Conservation (phyloP, 2,113 vertebrate species). For the Hemicordylus capensis region DNA sequence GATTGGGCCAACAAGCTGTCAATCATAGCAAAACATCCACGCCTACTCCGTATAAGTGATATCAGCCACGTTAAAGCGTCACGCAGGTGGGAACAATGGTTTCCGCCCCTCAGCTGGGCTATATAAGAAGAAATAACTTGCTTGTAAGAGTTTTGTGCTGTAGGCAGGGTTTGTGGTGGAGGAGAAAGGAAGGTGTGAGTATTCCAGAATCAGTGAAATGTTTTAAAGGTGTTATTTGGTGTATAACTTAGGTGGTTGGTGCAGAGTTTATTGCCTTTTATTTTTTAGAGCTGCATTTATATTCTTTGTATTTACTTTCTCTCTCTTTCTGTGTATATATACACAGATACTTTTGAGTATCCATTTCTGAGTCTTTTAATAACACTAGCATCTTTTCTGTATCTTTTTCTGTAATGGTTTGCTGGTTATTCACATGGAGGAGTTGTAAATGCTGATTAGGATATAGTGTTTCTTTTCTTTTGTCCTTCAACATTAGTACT, state of each 20-base stretch:
- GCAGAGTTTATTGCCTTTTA: neutral
- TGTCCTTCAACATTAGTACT: neutral
- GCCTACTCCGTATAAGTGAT: fast-evolving
- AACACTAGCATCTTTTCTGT: too few relatives aligned
- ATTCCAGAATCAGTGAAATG: too few relatives aligned
- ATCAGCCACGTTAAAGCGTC: neutral
- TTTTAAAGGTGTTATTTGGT: neutral
- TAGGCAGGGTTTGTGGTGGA: neutral
- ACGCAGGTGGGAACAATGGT: neutral
- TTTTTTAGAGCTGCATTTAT: neutral
- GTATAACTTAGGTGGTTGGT: neutral
- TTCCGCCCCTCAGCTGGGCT: neutral
- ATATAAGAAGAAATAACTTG: neutral
- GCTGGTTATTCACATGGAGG: too few relatives aligned
- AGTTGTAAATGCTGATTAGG: too few relatives aligned
- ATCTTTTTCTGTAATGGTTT: too few relatives aligned
- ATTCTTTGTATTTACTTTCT: neutral
- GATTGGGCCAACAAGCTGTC: neutral
- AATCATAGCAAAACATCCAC: neutral
- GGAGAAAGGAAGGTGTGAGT: neutral
- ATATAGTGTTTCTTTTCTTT: neutral
- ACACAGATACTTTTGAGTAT: too few relatives aligned
- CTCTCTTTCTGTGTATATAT: too few relatives aligned
- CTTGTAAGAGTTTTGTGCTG: neutral
- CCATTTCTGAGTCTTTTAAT: too few relatives aligned